phyloP scores from a whole-genome alignment of 2,113 vertebrate species.

The Oreochromis niloticus region DNA sequence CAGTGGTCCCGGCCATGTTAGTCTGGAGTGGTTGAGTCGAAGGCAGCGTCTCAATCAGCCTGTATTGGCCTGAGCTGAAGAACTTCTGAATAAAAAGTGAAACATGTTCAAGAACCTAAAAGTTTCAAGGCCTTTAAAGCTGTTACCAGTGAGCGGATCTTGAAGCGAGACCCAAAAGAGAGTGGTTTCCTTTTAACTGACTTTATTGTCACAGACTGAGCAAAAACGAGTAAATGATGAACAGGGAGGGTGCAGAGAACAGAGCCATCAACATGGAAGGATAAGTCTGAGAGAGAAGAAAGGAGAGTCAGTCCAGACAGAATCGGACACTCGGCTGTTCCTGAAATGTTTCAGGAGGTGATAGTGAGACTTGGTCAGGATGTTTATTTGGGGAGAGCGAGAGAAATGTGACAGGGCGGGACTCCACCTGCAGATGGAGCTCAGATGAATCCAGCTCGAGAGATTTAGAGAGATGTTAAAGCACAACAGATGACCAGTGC shows the following conservation, averaged over 20 bases:
- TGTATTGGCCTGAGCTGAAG: not conserved
- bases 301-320: not conserved
- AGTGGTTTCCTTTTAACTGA: not conserved
- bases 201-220: not conserved
- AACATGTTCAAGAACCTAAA: not conserved
- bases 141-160: not conserved
- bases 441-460: not conserved
- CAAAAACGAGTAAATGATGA: not conserved
- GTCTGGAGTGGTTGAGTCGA: not conserved
- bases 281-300: not conserved
- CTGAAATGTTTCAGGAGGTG: rapidly evolving
- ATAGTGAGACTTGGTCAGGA: not conserved
- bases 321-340: not conserved
- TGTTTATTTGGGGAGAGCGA: not conserved
- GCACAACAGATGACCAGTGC: not conserved
- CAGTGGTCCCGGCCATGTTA: not conserved
- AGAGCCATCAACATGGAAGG: not conserved
- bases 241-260: not conserved
- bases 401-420: not conserved
- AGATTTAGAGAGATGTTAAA: not conserved
- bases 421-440: not conserved
- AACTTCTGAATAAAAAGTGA: not conserved
- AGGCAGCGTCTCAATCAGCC: not conserved
- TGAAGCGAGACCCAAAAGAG: not conserved
- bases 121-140: not conserved